Evolutionary conservation across 2,797 vertebrate species (phyloP), one percentile per base, ranked within the genome.

Genomic region (Ara ararauna): DNA sequence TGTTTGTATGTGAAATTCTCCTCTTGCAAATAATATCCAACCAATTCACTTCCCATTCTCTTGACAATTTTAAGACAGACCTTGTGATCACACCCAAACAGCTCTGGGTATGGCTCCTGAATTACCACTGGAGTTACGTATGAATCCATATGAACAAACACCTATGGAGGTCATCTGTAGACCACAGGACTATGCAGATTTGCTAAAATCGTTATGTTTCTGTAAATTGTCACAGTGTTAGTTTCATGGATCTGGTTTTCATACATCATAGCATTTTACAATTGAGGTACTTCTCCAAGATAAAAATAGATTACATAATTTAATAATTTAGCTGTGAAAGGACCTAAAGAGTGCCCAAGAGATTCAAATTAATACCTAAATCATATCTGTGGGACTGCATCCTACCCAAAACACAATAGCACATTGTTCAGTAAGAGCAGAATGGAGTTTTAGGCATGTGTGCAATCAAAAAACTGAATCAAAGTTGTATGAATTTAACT

Each of bases 221-320:
- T 96, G 85, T 88, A 72, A 91, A 83, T 89, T 96, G 96, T 87
- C 95, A 90, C 87, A 87, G 56, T 44, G 36, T 78, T 78, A 86
- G 87, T 91, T 96, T 96, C 90, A 34, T 78, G 94, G 90, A 48
- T 97, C 97, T 97, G 95, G 91, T 97, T 97, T 97, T 96, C 93
- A 96, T 97, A 94, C 82, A 74, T 90, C 81, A 58, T 87, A 94
- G 53, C 81, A 71, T 88, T 96, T 97, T 96, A 94, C 94, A 97
- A 40, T 89, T 81, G 81, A 72, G 15, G 5, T 97, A 38, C 85
- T 96, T 97, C 96, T 95, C 93, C 81, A 85, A 94, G 87, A 91
- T 95, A 93, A 76, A 96, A 96, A 93, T 58, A 84, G 92, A 94
- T 97, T 84, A 79, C 93, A 93, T 96, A 94, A 96, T 93, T 96